Conservation (phyloP, 2,888 invertebrate species). For the Phragmatobia fuliginosa region DNA sequence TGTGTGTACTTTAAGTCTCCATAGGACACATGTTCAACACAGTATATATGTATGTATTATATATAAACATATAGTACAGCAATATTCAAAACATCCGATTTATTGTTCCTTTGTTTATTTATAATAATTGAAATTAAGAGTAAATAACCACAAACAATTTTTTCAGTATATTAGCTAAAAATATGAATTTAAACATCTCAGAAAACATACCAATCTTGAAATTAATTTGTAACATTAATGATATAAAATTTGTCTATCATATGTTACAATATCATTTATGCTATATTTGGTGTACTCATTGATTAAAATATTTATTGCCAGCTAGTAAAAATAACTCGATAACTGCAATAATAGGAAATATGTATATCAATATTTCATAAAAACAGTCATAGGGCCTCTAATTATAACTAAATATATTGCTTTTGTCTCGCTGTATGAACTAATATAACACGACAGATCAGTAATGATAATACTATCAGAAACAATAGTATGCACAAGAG, state of each 20-base stretch:
- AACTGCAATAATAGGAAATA: conserved; percentile 46
- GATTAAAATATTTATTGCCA: conserved; percentile 49
- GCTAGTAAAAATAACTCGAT: conserved; percentile 39
- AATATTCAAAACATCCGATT: not conserved
- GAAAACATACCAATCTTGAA: conserved; percentile 12
- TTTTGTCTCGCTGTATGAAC: conserved; percentile 42
- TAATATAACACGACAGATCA: conserved; percentile 33
- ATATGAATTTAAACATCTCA: not conserved
- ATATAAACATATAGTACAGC: not conserved
- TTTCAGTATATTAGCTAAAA: not conserved
- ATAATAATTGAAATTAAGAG: not conserved
- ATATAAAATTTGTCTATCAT: conserved; percentile 48
- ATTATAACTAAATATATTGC: conserved; percentile 42
- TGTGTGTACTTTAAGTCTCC: not conserved
- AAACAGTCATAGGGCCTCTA: conserved; percentile 38
- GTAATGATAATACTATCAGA: conserved; percentile 11
- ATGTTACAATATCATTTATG: conserved; percentile 42
- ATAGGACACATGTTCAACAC: not conserved
- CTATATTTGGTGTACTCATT: conserved; percentile 51
- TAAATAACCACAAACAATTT: not conserved
- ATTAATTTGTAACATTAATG: conserved; percentile 43
- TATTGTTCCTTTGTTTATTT: not conserved
- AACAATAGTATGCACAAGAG: conserved; percentile 8
- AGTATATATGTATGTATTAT: not conserved
- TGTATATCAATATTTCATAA: conserved; percentile 41